These are phyloP conservation scores for Meliscaeva auricollis DNA, from an alignment of 2,888 invertebrate species.

Conservation along the genomic window DNA sequence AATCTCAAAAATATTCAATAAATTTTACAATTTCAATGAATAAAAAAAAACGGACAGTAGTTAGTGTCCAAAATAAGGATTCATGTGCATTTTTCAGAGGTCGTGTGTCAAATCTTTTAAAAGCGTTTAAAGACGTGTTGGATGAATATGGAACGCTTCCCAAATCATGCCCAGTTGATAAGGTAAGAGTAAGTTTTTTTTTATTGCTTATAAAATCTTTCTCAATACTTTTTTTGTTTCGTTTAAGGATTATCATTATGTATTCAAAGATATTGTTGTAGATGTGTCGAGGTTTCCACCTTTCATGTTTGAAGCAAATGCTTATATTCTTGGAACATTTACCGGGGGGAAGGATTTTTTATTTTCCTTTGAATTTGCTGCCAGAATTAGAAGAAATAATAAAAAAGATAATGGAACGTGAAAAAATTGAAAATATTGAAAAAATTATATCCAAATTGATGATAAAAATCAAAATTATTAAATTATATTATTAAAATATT, in stretches of 20 bases:
- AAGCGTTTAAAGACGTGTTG: neutral
- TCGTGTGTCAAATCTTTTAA: neutral
- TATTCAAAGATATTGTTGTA: neutral
- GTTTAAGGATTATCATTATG: neutral
- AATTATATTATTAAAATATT: too few relatives aligned
- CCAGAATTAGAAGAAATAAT: neutral
- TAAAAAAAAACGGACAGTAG: neutral
- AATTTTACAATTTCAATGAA: neutral
- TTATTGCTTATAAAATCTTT: neutral
- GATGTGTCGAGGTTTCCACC: neutral
- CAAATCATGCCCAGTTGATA: neutral
- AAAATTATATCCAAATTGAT: too few relatives aligned
- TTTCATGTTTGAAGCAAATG: neutral
- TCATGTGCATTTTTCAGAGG: constrained; percentile 13
- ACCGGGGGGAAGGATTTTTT: neutral
- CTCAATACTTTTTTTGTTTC: neutral
- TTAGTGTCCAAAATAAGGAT: neutral
- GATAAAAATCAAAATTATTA: too few relatives aligned
- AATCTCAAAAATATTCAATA: neutral
- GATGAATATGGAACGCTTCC: neutral
- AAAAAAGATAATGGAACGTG: too few relatives aligned
- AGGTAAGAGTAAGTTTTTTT: neutral
- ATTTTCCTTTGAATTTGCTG: neutral
- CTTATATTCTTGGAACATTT: neutral
- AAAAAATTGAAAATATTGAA: too few relatives aligned